These are phyloP conservation scores for Coboldia fuscipes DNA, from an alignment of 1,140 invertebrate species.

Conservation along the genomic window DNA sequence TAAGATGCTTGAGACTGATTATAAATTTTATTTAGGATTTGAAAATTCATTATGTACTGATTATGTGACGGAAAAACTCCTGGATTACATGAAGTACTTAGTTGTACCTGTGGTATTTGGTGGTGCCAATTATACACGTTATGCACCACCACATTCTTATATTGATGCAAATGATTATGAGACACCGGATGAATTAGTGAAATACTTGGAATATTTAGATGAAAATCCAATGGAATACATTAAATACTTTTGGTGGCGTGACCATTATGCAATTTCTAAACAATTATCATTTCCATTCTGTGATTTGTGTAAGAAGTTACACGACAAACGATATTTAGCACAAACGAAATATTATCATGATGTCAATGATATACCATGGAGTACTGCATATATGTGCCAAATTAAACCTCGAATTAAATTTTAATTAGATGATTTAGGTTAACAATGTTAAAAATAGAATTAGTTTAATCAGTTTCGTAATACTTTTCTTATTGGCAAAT, in stretches of 20 bases:
- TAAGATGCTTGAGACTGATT: slow-evolving; percentile 22
- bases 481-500: too few species aligned
- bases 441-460: too few species aligned
- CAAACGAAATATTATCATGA: too few species aligned
- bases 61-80: slow-evolving; percentile 37
- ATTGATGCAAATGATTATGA: slow-evolving; percentile 33
- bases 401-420: too few species aligned
- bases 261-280: too few species aligned
- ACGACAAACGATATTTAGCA: too few species aligned
- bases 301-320: too few species aligned
- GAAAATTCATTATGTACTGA: slow-evolving; percentile 33
- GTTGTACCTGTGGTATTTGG: slow-evolving; percentile 34
- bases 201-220: slow-evolving; percentile 26
- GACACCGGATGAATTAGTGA: slow-evolving; percentile 24
- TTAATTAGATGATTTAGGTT: too few species aligned
- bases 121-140: slow-evolving; percentile 26
- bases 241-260: slow-evolving; percentile 30
- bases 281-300: too few species aligned
- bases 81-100: slow-evolving; percentile 13
- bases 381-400: too few species aligned
- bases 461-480: too few species aligned
- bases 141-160: slow-evolving; percentile 33
- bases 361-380: too few species aligned
- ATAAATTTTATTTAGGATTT: slow-evolving; percentile 39
- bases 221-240: slow-evolving; percentile 20